Evolutionary conservation across 35 echinoderm and acorn worm species (phyloP).

Genomic region (Patiria miniata): DNA sequence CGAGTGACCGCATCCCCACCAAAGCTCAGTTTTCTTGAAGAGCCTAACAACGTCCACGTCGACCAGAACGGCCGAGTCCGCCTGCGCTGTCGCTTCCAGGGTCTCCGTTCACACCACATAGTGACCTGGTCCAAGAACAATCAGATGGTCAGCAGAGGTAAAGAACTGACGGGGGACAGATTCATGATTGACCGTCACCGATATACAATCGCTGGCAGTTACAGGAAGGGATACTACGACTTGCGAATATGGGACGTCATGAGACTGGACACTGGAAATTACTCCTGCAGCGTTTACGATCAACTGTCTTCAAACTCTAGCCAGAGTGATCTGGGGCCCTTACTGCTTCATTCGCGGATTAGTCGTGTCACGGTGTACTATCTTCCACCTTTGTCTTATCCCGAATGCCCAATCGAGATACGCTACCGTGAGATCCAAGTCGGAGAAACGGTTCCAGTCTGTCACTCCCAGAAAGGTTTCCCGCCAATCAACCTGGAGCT

Average conservation of each 20-base stretch:
- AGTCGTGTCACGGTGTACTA: conserved; percentile 51
- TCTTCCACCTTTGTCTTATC: conserved; percentile 40
- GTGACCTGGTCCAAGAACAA: conserved; percentile 64
- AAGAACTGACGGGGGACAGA: conserved; percentile 10
- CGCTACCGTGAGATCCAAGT: conserved; percentile 25
- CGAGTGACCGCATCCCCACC: not conserved
- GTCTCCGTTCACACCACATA: conserved; percentile 32
- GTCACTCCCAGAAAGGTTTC: conserved; percentile 38
- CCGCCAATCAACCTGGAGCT: conserved; percentile 36
- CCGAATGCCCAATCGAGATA: conserved; percentile 39
- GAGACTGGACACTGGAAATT: conserved; percentile 31
- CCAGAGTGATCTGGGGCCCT: not conserved
- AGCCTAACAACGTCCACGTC: conserved; percentile 45
- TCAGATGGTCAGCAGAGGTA: not conserved
- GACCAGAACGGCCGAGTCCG: conserved; percentile 40
- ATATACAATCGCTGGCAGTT: conserved; percentile 37
- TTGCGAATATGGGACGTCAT: conserved; percentile 16
- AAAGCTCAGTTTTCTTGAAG: conserved; percentile 19
- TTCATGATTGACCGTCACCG: conserved; percentile 23
- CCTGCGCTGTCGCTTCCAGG: conserved; percentile 24
- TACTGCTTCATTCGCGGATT: conserved; percentile 7
- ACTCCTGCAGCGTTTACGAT: conserved; percentile 39
- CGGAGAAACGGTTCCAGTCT: conserved; percentile 42
- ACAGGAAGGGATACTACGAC: conserved; percentile 24
- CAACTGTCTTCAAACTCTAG: not conserved